Evolutionary conservation across 2,888 invertebrate species (phyloP).

Genomic region (Plagodis dolabraria): DNA sequence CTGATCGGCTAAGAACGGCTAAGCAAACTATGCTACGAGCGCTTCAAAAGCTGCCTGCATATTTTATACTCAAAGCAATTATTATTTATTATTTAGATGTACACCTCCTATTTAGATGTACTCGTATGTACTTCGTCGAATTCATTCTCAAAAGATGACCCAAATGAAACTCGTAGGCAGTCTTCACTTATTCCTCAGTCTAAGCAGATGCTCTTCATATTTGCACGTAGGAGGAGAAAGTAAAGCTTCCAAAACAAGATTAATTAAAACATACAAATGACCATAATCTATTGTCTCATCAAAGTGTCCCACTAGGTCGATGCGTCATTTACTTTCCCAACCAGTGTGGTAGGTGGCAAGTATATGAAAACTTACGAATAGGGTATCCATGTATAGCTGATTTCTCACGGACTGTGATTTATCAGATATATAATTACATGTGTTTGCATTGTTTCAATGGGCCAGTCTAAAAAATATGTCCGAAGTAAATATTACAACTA

Average conservation of each 20-base stretch:
- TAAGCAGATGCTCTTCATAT: slow-evolving; percentile 8
- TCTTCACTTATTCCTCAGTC: slow-evolving; percentile 4
- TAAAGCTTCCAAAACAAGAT: slow-evolving; percentile 15
- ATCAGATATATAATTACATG: too few species aligned
- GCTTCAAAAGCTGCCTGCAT: too few species aligned
- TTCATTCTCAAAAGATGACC: not conserved
- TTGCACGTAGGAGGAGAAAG: slow-evolving; percentile 22
- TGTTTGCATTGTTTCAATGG: too few species aligned
- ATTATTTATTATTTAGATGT: too few species aligned
- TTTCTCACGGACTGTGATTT: too few species aligned
- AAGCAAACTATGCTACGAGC: too few species aligned
- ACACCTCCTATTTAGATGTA: too few species aligned
- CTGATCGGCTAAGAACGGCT: too few species aligned
- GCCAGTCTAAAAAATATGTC: too few species aligned
- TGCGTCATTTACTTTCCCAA: slow-evolving; percentile 22
- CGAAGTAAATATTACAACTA: too few species aligned
- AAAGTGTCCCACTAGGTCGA: slow-evolving; percentile 27
- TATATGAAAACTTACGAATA: slow-evolving; percentile 7
- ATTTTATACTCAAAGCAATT: too few species aligned
- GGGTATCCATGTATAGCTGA: not conserved
- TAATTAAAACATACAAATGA: slow-evolving; percentile 27
- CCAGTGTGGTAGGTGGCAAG: slow-evolving; percentile 16
- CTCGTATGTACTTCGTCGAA: not conserved
- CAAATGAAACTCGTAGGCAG: not conserved
- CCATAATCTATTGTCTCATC: slow-evolving; percentile 29